Percentiles rank a stretch among this genome's conserved stretches.
phyloP scores from a whole-genome alignment of 2,797 vertebrate species.

The Brachymystax lenok region DNA sequence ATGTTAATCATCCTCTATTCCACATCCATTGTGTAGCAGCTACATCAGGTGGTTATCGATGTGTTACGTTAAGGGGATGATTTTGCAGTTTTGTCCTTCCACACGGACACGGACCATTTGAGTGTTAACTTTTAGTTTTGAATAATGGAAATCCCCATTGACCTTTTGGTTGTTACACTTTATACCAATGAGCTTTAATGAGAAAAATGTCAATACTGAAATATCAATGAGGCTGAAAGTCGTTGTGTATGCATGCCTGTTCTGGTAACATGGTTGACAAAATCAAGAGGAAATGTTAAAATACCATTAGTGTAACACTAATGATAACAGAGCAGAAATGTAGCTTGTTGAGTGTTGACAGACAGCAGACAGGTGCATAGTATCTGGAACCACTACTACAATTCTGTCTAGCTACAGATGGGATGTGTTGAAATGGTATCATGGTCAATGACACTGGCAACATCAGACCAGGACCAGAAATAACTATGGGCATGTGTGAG shows the following conservation, averaged over 20 bases:
- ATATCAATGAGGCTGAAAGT: constrained; percentile 43
- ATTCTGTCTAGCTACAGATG: neutral
- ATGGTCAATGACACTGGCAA: neutral
- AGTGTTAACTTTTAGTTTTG: constrained; percentile 78
- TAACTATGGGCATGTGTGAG: constrained; percentile 14
- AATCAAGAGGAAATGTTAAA: neutral
- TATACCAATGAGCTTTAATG: constrained; percentile 61
- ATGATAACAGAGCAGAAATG: too few species aligned
- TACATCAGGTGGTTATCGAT: constrained; percentile 77
- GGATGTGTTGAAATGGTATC: neutral
- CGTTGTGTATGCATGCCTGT: constrained; percentile 34
- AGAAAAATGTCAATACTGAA: constrained; percentile 62
- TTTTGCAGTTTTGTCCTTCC: constrained; percentile 80
- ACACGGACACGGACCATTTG: constrained; percentile 78
- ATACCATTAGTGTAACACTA: neutral
- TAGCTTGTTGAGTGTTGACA: neutral
- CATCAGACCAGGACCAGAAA: constrained; percentile 14
- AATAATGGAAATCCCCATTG: constrained; percentile 78
- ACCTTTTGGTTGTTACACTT: constrained; percentile 74
- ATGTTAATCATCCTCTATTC: constrained; percentile 81
- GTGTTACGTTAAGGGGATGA: constrained; percentile 76
- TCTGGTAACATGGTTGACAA: neutral
- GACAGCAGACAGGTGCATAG: neutral
- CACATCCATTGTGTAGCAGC: constrained; percentile 74
- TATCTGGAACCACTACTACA: neutral